Evolutionary conservation across 2,888 invertebrate species (phyloP), one percentile per base, ranked within the genome.

Genomic region (Brachynemurus nebulosus): DNA sequence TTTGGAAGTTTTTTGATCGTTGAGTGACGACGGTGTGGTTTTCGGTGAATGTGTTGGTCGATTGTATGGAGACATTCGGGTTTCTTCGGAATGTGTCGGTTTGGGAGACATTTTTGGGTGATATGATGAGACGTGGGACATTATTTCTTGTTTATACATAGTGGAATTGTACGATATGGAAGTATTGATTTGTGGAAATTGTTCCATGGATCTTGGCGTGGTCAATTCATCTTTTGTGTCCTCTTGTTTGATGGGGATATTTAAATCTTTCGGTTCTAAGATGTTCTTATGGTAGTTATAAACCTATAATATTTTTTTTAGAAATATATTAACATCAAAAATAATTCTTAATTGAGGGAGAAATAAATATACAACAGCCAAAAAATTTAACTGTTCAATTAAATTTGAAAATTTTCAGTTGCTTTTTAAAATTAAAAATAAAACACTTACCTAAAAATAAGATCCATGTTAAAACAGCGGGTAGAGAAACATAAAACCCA

Each of bases 191-290:
- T 14, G 23, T 16, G 40, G 17, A 25, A 17, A 17, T 14, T 25
- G n/a, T 27, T 40, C 16, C 8, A 16, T 25, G 14, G 8, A 16
- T 18, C 17, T n/a, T 18, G 5, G 36, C 9, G 19, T n/a, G n/a
- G 19, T 11, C 18, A 16, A 18, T 36, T 14, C 4, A 16, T 36
- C 17, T 17, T 2, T 4, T 18, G 16, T 36, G 7, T 19, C 12
- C 21, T 42, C 34, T 11, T 33, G 12, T 17, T 27, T 42, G 12
- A 42, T 27, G 4, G 42, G 20, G 19, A 16, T 42, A 17, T 42
- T 42, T 19, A 42, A 34, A 19, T 25, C 42, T 34, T 34, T 42
- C 11, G 42, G 42, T 8, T 33, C 35, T 42, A 42, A 35, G n/a
- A 42, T 42, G 21, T 42, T 16, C 27, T 42, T 42, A 19, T 17